phyloP scores from a whole-genome alignment of 1,140 invertebrate genomes.

The Dendroctonus valens region DNA sequence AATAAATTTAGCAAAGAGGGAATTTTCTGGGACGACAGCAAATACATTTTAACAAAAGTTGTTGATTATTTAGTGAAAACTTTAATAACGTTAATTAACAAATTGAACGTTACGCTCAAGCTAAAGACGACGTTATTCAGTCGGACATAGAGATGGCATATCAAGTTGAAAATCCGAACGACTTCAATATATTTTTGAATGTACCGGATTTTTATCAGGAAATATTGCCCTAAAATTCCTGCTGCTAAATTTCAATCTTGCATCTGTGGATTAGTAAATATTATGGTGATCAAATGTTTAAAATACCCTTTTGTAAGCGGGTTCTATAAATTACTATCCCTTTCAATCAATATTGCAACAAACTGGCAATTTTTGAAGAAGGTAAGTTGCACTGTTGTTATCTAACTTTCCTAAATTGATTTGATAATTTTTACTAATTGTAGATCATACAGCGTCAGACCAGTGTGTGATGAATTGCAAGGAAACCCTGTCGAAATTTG shows the following conservation, averaged over 20 bases:
- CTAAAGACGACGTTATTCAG: slow-evolving; percentile 43
- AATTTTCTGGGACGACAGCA: slow-evolving; percentile 37
- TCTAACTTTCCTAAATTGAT: slow-evolving; percentile 2
- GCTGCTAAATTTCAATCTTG: slow-evolving; percentile 52
- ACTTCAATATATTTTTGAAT: slow-evolving; percentile 69
- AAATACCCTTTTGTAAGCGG: slow-evolving; percentile 58
- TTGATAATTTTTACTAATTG: not conserved
- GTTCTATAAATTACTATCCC: slow-evolving; percentile 57
- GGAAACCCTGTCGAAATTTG: slow-evolving; percentile 51
- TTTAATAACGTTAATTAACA: slow-evolving; percentile 55
- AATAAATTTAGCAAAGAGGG: slow-evolving; percentile 24
- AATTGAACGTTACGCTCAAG: slow-evolving; percentile 50
- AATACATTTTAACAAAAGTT: slow-evolving; percentile 51
- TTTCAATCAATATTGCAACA: slow-evolving; percentile 50
- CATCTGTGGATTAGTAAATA: slow-evolving; percentile 55
- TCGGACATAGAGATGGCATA: slow-evolving; percentile 55
- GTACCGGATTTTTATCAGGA: slow-evolving; percentile 63
- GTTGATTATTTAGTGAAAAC: slow-evolving; percentile 57
- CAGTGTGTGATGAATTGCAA: slow-evolving; percentile 37
- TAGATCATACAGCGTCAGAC: slow-evolving; percentile 9
- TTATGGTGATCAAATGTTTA: slow-evolving; percentile 57
- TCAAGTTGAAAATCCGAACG: slow-evolving; percentile 57
- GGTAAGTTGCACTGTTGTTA: slow-evolving; percentile 6
- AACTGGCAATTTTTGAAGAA: slow-evolving; percentile 32
- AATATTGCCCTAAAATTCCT: slow-evolving; percentile 54